phyloP scores from a whole-genome alignment of 2,888 invertebrate species.

The Ormyrus pomaceus region DNA sequence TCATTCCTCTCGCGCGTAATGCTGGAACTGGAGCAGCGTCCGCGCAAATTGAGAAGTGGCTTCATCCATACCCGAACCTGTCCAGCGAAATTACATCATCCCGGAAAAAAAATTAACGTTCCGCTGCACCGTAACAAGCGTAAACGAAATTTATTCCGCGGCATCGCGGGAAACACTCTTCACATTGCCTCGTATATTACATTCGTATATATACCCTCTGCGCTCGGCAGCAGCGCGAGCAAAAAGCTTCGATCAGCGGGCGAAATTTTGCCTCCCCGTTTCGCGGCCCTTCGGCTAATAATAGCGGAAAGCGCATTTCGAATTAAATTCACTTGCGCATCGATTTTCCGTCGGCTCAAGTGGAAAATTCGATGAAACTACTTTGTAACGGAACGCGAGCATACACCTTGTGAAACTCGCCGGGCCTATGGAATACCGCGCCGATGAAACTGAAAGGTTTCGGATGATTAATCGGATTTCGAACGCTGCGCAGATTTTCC shows the following conservation, averaged over 20 bases:
- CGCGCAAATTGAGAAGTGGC: no score
- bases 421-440: not conserved
- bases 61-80: not conserved
- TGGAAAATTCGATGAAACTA: constrained; percentile 49
- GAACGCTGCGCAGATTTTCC: constrained; percentile 9
- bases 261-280: constrained; percentile 4
- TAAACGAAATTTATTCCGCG: constrained; percentile 13
- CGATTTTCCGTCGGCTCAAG: constrained; percentile 43
- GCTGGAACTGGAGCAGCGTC: no score
- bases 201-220: no score
- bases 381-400: constrained; percentile 7
- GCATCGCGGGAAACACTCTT: not conserved
- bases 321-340: constrained; percentile 31
- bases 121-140: not conserved
- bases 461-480: constrained; percentile 50
- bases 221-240: no score
- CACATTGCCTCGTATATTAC: no score
- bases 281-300: not conserved
- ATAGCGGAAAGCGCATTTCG: constrained; percentile 28
- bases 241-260: not conserved
- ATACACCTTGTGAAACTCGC: not conserved
- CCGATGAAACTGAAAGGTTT: constrained; percentile 46
- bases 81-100: not conserved
- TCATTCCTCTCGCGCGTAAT: no score
- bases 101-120: not conserved